These are phyloP conservation scores for Brachionichthys hirsutus DNA, from an alignment of 2,113 vertebrate species.

Conservation along the genomic window DNA sequence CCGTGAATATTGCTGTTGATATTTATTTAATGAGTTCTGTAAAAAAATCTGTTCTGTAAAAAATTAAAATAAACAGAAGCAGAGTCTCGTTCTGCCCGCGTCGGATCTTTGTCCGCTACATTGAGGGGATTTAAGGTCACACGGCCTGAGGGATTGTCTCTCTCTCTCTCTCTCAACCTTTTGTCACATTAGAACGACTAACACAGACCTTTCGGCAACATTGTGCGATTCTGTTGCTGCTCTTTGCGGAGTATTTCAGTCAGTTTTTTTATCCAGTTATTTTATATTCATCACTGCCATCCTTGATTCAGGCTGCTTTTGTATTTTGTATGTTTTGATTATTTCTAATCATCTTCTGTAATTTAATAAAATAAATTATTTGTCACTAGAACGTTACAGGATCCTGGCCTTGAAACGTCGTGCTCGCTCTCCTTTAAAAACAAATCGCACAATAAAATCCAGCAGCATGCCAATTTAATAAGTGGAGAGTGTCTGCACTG, in stretches of 20 bases:
- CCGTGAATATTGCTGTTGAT: constrained; percentile 10
- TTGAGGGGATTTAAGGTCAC: not conserved
- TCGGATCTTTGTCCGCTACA: constrained; percentile 17
- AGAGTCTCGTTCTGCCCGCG: constrained; percentile 9
- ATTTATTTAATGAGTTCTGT: constrained; percentile 24
- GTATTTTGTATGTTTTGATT: not conserved
- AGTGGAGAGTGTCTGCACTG: constrained; percentile 46
- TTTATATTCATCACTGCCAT: not conserved
- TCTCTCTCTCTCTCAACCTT: constrained; percentile 13
- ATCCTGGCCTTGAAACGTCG: constrained; percentile 10
- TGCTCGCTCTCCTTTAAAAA: constrained; percentile 9
- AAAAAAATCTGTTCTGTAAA: no score
- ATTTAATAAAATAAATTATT: not conserved
- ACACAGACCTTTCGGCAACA: constrained; percentile 19
- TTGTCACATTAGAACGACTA: constrained; percentile 16
- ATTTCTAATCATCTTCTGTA: not conserved
- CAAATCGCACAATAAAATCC: constrained; percentile 37
- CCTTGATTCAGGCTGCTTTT: not conserved
- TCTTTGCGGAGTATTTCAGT: not conserved
- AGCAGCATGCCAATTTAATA: constrained; percentile 56
- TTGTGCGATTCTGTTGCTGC: not conserved
- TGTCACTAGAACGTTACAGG: constrained; percentile 2
- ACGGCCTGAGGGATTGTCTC: constrained; percentile 19
- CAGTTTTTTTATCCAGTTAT: not conserved
- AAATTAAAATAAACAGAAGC: no score